Conservation (phyloP, 2,797 vertebrate species). For the Girardinus metallicus region DNA sequence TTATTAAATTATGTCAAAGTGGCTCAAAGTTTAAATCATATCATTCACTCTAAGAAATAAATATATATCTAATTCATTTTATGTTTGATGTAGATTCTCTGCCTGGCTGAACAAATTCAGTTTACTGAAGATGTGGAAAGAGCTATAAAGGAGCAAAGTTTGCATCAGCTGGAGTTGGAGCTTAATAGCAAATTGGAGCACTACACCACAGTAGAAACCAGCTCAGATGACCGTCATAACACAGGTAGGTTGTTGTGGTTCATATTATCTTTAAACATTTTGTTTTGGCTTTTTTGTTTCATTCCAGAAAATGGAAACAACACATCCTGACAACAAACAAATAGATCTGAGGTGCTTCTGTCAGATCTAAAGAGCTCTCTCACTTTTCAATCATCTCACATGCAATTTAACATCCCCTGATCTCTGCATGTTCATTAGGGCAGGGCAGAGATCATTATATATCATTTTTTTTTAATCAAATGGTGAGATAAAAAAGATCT, state of each 20-base stretch:
- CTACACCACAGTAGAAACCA: slow-evolving; percentile 88
- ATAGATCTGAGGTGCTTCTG: neutral
- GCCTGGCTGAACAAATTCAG: slow-evolving; percentile 95
- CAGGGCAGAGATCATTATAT: neutral
- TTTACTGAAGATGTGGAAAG: slow-evolving; percentile 96
- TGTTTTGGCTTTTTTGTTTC: neutral
- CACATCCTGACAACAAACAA: neutral
- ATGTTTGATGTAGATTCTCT: slow-evolving; percentile 85
- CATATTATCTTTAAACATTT: neutral
- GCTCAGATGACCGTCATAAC: slow-evolving; percentile 76
- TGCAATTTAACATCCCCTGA: neutral
- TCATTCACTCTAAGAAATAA: neutral
- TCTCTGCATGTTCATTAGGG: neutral
- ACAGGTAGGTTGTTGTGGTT: slow-evolving; percentile 71
- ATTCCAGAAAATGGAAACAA: neutral
- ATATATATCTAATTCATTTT: slow-evolving; percentile 8
- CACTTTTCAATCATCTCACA: neutral
- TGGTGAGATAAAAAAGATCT: too few relatives aligned
- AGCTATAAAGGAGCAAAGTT: slow-evolving; percentile 83
- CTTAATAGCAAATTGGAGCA: slow-evolving; percentile 89
- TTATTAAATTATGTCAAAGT: neutral
- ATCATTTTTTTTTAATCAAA: too few relatives aligned
- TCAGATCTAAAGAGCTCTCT: neutral
- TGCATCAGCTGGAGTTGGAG: slow-evolving; percentile 90
- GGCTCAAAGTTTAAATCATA: too few relatives aligned